Evolutionary conservation across 2,797 vertebrate genomes (phyloP).

Genomic region (Rhincodon typus): DNA sequence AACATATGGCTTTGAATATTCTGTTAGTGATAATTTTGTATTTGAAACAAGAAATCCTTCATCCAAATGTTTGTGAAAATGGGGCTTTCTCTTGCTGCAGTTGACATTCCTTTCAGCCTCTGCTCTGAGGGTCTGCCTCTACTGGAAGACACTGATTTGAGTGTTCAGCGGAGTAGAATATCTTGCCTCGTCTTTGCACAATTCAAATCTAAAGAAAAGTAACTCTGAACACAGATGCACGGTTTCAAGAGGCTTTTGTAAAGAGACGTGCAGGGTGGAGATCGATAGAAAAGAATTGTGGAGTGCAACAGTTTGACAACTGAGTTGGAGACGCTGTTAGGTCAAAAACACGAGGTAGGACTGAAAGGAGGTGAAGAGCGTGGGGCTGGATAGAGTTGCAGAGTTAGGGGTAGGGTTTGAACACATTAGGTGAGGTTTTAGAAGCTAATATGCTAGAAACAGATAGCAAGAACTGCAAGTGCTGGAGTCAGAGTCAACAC

Average conservation of each 20-base stretch:
- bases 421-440: background rate
- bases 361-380: background rate
- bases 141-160: background rate
- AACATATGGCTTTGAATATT: background rate
- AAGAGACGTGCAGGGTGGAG: background rate
- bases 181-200: background rate
- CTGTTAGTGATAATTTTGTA: background rate
- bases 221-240: background rate
- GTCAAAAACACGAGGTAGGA: background rate
- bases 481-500: background rate
- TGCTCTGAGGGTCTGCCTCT: background rate
- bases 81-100: background rate
- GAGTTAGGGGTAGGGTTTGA: background rate
- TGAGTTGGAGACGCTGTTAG: background rate
- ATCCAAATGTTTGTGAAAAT: background rate
- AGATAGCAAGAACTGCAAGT: too few relatives aligned
- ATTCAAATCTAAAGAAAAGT: background rate
- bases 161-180: background rate
- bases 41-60: background rate
- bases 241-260: background rate
- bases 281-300: background rate
- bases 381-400: background rate
- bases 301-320: background rate
- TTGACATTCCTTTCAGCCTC: background rate
- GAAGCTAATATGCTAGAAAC: background rate